phyloP scores from a whole-genome alignment of 1,140 invertebrate species.

The Sminthurides bifidus region DNA sequence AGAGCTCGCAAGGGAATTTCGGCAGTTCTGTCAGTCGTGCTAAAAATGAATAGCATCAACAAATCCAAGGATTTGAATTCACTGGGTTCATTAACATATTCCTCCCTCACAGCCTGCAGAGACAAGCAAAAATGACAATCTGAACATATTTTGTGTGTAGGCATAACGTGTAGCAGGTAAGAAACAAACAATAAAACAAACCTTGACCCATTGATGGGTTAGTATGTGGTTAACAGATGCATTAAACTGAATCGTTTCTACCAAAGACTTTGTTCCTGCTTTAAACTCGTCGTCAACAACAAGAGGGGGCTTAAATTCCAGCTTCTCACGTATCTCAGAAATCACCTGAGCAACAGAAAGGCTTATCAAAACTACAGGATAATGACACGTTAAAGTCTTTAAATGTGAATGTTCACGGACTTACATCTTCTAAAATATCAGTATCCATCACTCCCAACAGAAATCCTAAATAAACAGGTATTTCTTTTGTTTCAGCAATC shows the following conservation, averaged over 20 bases:
- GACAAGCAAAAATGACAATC: not conserved
- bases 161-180: not conserved
- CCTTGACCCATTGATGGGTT: conserved; percentile 18
- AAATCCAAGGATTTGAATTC: not conserved
- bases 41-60: not conserved
- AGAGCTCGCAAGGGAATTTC: not conserved
- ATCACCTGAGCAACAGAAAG: too few species aligned
- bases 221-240: conserved; percentile 10
- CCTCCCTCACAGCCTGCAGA: conserved; percentile 1
- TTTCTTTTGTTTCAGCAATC: conserved; percentile 10
- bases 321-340: conserved; percentile 15
- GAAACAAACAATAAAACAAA: not conserved
- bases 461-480: conserved; percentile 22
- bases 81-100: not conserved
- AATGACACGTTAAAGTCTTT: not conserved
- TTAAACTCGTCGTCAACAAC: not conserved
- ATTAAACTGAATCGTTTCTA: conserved; percentile 15
- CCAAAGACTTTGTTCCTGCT: not conserved
- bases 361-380: not conserved
- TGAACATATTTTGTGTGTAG: not conserved
- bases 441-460: conserved; percentile 12
- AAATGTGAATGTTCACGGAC: not conserved
- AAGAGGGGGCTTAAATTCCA: conserved; percentile 2
- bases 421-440: conserved; percentile 9
- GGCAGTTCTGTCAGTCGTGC: not conserved